Base-by-base conservation (phyloP, 2,797 vertebrate species). In the Sarcophilus harrisii region DNA sequence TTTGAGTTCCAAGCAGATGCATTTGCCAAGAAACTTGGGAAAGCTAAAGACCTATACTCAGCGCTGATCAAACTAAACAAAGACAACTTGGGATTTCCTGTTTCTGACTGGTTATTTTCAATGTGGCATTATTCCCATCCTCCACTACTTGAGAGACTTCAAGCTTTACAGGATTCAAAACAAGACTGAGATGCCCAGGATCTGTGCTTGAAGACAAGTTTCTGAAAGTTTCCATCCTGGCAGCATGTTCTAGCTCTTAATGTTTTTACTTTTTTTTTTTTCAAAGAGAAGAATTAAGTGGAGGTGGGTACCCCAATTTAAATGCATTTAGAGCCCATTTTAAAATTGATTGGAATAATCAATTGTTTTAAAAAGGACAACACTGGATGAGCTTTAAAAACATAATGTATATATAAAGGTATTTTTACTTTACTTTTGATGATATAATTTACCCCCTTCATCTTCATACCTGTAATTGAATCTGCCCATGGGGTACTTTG, bases 121-220 rank as follows among this genome's bases (percentile, higher is more conserved):
- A 99, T 99, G 99, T 99, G 99, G 99, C 99, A 99, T 98, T 99
- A 99, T 96, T 99, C 99, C 58, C 99, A 99, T 97, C 99, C 99
- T 87, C 99, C 99, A 0, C 99, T 99, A 87, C 98, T 99, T 97
- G 99, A 99, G 99, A 99, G 99, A 98, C 99, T 99, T 95, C 99
- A 99, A 98, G 99, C 99, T 14, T 98, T 99, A 96, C 99, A 99
- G 98, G 99, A 96, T 55, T 66, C 98, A 97, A 99, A 99, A 97
- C 99, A 99, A 98, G 99, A 99, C 98, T 99, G 99, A 99, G 57
- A 94, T 66, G 58, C 87, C 66, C 92, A 45, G 57, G 54, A 16
- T 55, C 92, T 81, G 24, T n/a, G 11, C 89, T 95, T 21, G 92
- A 94, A 96, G 93, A 81, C 93, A 27, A 38, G 8, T 93, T 96